Percentiles rank a stretch among this genome's conserved stretches.
Conservation (phyloP, 2,113 vertebrate genomes). For the Notothenia coriiceps region DNA sequence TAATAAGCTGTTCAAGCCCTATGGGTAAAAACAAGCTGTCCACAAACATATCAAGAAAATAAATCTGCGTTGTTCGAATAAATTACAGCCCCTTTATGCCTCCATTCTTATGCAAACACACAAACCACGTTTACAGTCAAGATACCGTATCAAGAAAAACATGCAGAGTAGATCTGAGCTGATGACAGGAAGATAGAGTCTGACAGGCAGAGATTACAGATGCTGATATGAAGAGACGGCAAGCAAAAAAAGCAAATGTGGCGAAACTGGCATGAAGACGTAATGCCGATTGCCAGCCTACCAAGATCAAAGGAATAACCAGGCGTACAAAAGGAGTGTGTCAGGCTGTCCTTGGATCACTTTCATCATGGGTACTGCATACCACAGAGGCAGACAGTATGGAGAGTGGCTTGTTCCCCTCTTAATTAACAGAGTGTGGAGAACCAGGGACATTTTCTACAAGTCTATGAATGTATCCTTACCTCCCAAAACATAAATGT, state of each 20-base stretch:
- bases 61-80: neutral
- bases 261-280: slow-evolving; percentile 39
- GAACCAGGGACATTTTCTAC: neutral
- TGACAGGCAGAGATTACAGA: slow-evolving; percentile 35
- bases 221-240: slow-evolving; percentile 1
- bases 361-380: slow-evolving; percentile 54
- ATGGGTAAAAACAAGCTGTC: neutral
- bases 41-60: slow-evolving; percentile 6
- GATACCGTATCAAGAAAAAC: slow-evolving; percentile 14
- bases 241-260: slow-evolving; percentile 1
- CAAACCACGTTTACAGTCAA: neutral
- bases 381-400: slow-evolving; percentile 40
- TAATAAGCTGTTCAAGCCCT: neutral
- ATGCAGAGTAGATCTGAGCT: slow-evolving; percentile 2
- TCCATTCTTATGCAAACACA: slow-evolving; percentile 27
- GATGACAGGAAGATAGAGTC: slow-evolving; percentile 19
- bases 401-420: slow-evolving; percentile 21
- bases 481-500: neutral
- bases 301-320: slow-evolving; percentile 52
- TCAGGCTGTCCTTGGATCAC: slow-evolving; percentile 52
- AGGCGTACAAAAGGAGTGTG: slow-evolving; percentile 38
- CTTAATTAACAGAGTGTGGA: slow-evolving; percentile 25
- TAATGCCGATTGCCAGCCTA: slow-evolving; percentile 25
- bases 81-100: neutral
- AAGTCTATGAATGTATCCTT: too few species aligned